Evolutionary conservation across 2,113 vertebrate genomes (phyloP).

Genomic region (Onychorhynchus coronatus): DNA sequence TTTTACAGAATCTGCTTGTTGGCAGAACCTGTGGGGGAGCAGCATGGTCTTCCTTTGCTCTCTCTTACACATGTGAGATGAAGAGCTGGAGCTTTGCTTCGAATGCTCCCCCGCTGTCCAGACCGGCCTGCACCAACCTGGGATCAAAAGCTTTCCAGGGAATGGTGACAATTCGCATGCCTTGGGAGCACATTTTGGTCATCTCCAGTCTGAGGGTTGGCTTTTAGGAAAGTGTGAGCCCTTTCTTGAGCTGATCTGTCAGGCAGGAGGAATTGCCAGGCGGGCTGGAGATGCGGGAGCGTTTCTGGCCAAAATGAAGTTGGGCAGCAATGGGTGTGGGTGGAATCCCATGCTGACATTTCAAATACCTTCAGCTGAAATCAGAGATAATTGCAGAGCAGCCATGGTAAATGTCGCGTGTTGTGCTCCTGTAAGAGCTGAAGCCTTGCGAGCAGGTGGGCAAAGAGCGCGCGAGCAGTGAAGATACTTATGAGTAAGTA

Average conservation of each 20-base stretch:
- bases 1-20: background rate
- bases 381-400: background rate
- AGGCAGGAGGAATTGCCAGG: background rate
- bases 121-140: fast-evolving
- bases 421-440: background rate
- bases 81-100: fast-evolving
- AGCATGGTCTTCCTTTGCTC: background rate
- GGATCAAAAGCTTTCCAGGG: background rate
- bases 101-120: fast-evolving
- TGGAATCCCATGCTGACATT: background rate
- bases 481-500: background rate
- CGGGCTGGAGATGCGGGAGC: fast-evolving
- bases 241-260: background rate
- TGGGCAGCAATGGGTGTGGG: background rate
- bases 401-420: background rate
- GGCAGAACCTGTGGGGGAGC: background rate
- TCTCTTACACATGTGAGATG: background rate
- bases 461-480: background rate
- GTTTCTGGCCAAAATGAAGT: background rate
- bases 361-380: background rate
- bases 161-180: background rate
- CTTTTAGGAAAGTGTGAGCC: fast-evolving
- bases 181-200: fast-evolving
- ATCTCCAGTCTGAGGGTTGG: background rate
- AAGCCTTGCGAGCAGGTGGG: background rate